Evolutionary conservation across 2,113 vertebrate species (phyloP).

Genomic region (Recurvirostra avosetta): DNA sequence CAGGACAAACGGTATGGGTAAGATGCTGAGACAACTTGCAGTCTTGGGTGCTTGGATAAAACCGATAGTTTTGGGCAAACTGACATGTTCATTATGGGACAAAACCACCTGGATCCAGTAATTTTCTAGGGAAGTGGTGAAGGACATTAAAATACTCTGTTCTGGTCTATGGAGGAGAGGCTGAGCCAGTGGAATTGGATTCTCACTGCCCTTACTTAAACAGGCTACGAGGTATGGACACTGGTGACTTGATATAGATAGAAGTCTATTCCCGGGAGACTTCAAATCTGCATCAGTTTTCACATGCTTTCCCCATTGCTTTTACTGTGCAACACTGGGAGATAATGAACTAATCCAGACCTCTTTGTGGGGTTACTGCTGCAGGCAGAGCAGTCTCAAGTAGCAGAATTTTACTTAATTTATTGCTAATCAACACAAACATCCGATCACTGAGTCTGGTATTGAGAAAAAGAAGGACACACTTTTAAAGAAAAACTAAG

Average conservation of each 20-base stretch:
- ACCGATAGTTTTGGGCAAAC: neutral
- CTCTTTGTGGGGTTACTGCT: neutral
- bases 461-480: neutral
- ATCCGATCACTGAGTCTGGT: neutral
- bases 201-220: neutral
- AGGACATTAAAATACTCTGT: neutral
- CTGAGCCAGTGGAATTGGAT: neutral
- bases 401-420: neutral
- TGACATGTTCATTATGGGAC: neutral
- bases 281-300: neutral
- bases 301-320: neutral
- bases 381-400: neutral
- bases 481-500: neutral
- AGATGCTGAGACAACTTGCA: neutral
- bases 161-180: neutral
- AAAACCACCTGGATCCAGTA: neutral
- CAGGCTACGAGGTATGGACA: neutral
- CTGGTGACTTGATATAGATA: neutral
- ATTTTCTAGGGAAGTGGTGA: neutral
- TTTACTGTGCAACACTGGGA: neutral
- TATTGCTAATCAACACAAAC: neutral
- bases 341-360: neutral
- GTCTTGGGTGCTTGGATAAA: neutral
- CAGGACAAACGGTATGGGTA: neutral
- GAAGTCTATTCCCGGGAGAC: neutral